Conservation (phyloP, 2,113 vertebrate species). For the Australoheros scitulus region DNA sequence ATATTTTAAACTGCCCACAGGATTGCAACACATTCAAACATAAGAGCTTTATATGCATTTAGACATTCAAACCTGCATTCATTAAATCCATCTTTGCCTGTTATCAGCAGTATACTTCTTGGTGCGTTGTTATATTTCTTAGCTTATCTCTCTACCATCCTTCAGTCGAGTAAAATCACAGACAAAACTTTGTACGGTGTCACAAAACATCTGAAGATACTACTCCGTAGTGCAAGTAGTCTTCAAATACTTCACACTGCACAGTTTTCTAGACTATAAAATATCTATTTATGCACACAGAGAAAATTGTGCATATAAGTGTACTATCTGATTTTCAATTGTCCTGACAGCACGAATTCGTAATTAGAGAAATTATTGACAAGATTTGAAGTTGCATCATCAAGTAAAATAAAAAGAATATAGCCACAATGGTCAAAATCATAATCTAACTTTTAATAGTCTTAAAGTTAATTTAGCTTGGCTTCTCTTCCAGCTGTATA, state of each 20-base stretch:
- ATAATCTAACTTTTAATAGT: slow-evolving; percentile 5
- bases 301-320: background rate
- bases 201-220: background rate
- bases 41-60: background rate
- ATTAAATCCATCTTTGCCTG: background rate
- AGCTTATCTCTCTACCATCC: background rate
- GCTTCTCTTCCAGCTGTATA: background rate
- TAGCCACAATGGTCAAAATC: background rate
- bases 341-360: background rate
- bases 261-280: background rate
- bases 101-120: background rate
- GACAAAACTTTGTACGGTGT: background rate
- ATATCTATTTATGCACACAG: no score
- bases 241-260: background rate
- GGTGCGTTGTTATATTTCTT: background rate
- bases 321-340: no score
- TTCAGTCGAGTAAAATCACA: background rate
- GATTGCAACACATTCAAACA: no score
- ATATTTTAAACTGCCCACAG: background rate
- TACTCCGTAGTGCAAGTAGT: background rate
- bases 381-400: background rate
- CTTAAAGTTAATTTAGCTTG: background rate
- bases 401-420: background rate
- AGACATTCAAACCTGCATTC: background rate
- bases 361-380: background rate